Percentiles rank a stretch among this genome's conserved stretches.
Evolutionary conservation across 1,140 invertebrate genomes (phyloP).

Genomic region (Diabrotica virgifera): DNA sequence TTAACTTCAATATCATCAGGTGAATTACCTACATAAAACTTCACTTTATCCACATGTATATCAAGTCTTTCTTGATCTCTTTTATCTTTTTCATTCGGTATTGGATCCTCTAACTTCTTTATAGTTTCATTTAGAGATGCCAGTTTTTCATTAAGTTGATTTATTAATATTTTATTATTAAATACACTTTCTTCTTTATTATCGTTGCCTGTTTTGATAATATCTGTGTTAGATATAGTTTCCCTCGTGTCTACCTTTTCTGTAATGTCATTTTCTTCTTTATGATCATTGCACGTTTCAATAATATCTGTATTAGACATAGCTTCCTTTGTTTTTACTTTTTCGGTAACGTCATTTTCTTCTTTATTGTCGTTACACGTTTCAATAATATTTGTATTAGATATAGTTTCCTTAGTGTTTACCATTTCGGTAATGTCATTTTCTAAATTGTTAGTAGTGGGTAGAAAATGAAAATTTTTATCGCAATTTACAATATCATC

Average conservation of each 20-base stretch:
- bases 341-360: neutral
- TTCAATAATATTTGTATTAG: neutral
- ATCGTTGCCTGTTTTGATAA: neutral
- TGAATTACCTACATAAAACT: too few species aligned
- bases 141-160: neutral
- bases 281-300: neutral
- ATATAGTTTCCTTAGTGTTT: neutral
- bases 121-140: too few species aligned
- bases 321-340: neutral
- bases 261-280: neutral
- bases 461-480: neutral
- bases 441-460: too few species aligned
- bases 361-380: neutral
- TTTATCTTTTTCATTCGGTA: too few species aligned
- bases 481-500: neutral
- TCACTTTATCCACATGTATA: too few species aligned
- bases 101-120: too few species aligned
- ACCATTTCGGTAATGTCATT: neutral
- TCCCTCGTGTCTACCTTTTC: neutral
- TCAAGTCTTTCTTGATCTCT: too few species aligned
- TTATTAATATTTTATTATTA: neutral
- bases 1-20: too few species aligned
- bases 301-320: neutral
- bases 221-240: neutral
- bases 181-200: neutral